Evolutionary conservation across 2,888 invertebrate species (phyloP).

Genomic region (Chaetoderma sp.): DNA sequence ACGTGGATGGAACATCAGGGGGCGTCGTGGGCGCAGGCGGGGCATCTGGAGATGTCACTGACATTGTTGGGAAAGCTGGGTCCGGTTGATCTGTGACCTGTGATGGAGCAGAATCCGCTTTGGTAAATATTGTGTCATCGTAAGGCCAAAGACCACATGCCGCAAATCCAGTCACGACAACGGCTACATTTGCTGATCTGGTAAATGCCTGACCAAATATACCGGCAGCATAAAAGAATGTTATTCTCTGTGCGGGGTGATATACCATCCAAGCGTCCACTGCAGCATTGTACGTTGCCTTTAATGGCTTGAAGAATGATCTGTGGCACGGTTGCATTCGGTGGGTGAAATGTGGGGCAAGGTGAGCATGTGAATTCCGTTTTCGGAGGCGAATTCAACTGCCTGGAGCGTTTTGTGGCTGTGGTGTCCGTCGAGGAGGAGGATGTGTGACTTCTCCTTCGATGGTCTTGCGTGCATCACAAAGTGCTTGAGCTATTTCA

Average conservation of each 20-base stretch:
- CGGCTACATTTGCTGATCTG: neutral
- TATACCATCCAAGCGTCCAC: neutral
- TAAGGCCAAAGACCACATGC: constrained; percentile 17
- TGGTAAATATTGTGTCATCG: neutral
- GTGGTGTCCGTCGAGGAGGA: constrained; percentile 62
- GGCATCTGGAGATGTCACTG: no score
- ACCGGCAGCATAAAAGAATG: neutral
- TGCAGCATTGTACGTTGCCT: neutral
- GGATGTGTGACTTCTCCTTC: constrained; percentile 54
- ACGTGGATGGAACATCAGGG: no score
- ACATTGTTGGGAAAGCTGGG: no score
- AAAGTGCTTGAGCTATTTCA: constrained; percentile 30
- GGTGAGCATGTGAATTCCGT: constrained; percentile 55
- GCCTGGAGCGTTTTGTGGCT: constrained; percentile 46
- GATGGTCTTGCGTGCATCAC: constrained; percentile 56
- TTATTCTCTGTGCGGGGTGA: neutral
- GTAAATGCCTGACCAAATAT: neutral
- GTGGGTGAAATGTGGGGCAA: constrained; percentile 62
- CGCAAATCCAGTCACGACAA: constrained; percentile 12
- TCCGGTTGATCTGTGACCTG: neutral
- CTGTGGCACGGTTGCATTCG: constrained; percentile 41
- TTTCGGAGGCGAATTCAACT: constrained; percentile 52
- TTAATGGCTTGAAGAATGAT: constrained; percentile 32
- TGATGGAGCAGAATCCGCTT: neutral
- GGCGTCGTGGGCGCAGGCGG: no score